Base-by-base conservation (phyloP, 2,888 invertebrate genomes). In the Drosophila yooni region DNA sequence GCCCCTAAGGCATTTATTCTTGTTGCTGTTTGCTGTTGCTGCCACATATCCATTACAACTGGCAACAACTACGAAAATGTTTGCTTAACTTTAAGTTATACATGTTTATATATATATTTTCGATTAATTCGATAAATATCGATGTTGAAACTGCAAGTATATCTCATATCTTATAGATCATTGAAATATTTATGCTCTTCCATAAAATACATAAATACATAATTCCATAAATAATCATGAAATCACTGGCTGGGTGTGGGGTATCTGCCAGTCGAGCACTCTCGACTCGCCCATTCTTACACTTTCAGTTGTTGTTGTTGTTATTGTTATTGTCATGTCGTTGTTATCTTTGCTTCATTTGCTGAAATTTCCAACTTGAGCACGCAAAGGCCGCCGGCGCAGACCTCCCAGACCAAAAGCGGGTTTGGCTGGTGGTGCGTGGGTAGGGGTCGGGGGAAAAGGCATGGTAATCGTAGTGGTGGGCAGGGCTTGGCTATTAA, bases 281-380 rank as follows among this genome's bases (percentile, higher is more conserved):
- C 43, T 10, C 29, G 29, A 21, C 15, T 4, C 21, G 6, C 21
- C 29, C 51, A 34, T 27, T 54, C 34, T 56, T 38, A 38, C 18
- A 29, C 11, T 15, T 56, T 56, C 25, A 54, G n/a, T 38, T 27
- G 27, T 7, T 38, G 36, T n/a, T 25, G 15, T 25, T 33, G 56
- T 13, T 59, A n/a, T n/a, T 33, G 56, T 25, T 63, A 43, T 57
- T 43, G 43, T 57, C 29, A n/a, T 29, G 54, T 36, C 53, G 69
- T 69, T 73, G 83, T 80, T 88, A 83, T 84, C 86, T 83, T 78
- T 84, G 84, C 82, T 84, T 83, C 80, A 82, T 82, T 82, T 79
- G 85, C 80, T 75, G 53, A 74, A 86, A 88, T 86, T 86, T 88
- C 86, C 84, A 83, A 88, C 84, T 88, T 85, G 76, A 81, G 87